A percentile compares a stretch with the other conserved stretches of the same genome.
Conservation (phyloP, 2,888 invertebrate genomes). For the Agrochola litura region DNA sequence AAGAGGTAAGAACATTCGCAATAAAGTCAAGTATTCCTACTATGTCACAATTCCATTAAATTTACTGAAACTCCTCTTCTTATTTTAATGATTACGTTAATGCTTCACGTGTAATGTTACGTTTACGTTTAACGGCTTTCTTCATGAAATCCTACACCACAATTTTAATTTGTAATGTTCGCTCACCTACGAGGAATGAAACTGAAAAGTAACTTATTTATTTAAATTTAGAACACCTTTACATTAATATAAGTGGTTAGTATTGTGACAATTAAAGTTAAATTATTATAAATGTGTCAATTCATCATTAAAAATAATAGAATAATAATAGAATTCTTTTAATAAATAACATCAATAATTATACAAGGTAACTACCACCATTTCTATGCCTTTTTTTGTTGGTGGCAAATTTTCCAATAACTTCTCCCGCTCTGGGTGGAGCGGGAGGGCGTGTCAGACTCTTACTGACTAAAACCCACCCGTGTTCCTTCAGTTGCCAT, state of each 20-base stretch:
- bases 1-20: constrained; percentile 75
- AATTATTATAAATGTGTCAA: neutral
- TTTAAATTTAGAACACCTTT: neutral
- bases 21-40: constrained; percentile 36
- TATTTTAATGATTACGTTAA: constrained; percentile 46
- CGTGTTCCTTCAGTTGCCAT: too few species aligned
- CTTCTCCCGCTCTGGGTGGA: too few species aligned
- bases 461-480: too few species aligned
- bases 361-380: too few species aligned
- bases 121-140: constrained; percentile 31
- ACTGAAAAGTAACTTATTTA: neutral
- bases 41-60: constrained; percentile 34
- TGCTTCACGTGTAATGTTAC: constrained; percentile 29
- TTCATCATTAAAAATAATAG: too few species aligned
- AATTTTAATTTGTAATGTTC: constrained; percentile 24
- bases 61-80: constrained; percentile 26
- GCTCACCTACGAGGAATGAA: neutral
- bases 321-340: too few species aligned
- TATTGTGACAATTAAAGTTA: neutral
- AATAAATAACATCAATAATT: too few species aligned
- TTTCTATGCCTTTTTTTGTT: too few species aligned
- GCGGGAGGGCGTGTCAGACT: too few species aligned
- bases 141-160: constrained; percentile 5
- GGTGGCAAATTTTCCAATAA: too few species aligned
- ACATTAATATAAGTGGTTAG: neutral